Conservation (phyloP, 2,888 invertebrate species). For the Spodoptera littoralis region DNA sequence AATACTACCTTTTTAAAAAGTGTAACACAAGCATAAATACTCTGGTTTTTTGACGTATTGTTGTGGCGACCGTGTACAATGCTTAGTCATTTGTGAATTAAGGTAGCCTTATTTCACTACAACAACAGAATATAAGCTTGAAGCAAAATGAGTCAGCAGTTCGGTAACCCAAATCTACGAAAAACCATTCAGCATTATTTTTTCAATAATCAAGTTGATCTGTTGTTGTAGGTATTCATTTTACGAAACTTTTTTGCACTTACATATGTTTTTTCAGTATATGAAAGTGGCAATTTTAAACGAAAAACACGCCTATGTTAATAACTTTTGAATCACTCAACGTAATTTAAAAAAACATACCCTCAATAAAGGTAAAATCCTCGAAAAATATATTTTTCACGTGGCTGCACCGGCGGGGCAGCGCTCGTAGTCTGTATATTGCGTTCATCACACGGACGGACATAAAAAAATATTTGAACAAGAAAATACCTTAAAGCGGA, state of each 20-base stretch:
- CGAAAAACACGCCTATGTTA: constrained; percentile 8
- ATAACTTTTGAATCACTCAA: constrained; percentile 3
- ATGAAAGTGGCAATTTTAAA: neutral
- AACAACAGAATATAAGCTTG: neutral
- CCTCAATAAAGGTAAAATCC: constrained; percentile 17
- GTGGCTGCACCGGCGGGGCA: neutral
- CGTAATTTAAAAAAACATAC: constrained; percentile 22
- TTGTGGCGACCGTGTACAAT: too few relatives aligned
- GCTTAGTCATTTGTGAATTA: constrained; percentile 20
- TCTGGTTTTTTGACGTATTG: too few relatives aligned
- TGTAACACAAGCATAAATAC: too few relatives aligned
- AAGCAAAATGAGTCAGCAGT: constrained; percentile 8
- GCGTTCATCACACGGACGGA: constrained; percentile 22
- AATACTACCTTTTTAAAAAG: too few relatives aligned
- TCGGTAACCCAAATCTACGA: constrained; percentile 7
- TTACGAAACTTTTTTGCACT: constrained; percentile 2
- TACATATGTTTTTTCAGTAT: neutral
- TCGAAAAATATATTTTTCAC: constrained; percentile 23
- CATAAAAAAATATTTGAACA: constrained; percentile 28
- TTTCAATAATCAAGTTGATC: constrained; percentile 19
- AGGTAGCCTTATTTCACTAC: constrained; percentile 4
- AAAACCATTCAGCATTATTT: neutral
- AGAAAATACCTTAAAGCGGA: constrained; percentile 22
- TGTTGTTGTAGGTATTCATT: constrained; percentile 2
- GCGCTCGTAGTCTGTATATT: constrained; percentile 27